Base-by-base conservation (phyloP, 2,888 invertebrate genomes). In the Scaptomyza caliginosa region DNA sequence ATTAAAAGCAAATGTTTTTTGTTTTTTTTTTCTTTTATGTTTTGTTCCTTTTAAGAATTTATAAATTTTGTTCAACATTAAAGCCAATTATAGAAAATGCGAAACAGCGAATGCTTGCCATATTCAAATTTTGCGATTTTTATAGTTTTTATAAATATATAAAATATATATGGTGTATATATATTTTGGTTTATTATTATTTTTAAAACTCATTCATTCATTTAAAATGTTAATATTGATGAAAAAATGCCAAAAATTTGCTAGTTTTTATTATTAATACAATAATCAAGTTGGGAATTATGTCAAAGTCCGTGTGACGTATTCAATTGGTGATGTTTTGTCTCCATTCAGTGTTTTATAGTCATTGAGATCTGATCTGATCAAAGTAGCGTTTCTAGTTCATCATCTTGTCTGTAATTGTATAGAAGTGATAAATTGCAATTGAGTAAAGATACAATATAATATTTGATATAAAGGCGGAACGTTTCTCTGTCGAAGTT, bases 41-140 rank as follows among this genome's bases (percentile, higher is more conserved):
- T 17, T 43, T 34, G 50, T 55, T 70, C 43, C 54, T 50, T 43
- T 54, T 51, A 49, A 42, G 38, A 63, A 73, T 73, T 56, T 38
- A 34, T 43, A 36, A 39, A 42, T 55, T 52, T 76, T 75, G 56
- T 45, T 45, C 60, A 86, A 77, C 68, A 72, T 87, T 84, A 88
- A 87, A 88, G 88, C 89, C 89, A 84, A 88, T 78, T 63, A 72
- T 56, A 64, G 67, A 86, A 84, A 86, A 77, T 76, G 79, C 74
- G 67, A 69, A 82, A 77, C 63, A 70, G 67, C 76, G 59, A 74
- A 75, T 78, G 67, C 54, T 68, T 73, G 73, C 55, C 75, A 71
- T 86, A 69, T 79, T 77, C 69, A 67, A 67, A 68, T 67, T 71
- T 56, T 74, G 73, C 63, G 54, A 64, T 78, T 82, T 76, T 80